Evolutionary conservation across 2,113 vertebrate species (phyloP).

Genomic region (Caranx melampygus): DNA sequence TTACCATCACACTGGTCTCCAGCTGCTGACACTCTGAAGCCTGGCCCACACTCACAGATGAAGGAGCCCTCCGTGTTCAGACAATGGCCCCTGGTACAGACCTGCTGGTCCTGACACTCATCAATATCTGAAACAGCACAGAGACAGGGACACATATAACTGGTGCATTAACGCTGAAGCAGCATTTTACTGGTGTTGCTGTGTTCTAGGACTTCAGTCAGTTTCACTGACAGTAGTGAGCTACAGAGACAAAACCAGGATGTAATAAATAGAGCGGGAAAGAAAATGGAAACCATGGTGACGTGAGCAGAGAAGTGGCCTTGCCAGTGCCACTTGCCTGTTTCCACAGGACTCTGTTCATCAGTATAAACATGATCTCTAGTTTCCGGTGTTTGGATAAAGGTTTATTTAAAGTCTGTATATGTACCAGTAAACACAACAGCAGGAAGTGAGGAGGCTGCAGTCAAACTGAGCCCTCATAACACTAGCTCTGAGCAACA

Average conservation of each 20-base stretch:
- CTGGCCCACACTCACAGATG: slow-evolving; percentile 88
- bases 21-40: slow-evolving; percentile 84
- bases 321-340: slow-evolving; percentile 69
- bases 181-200: no score
- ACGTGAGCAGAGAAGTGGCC: slow-evolving; percentile 61
- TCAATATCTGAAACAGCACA: slow-evolving; percentile 87
- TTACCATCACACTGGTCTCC: slow-evolving; percentile 94
- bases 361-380: neutral
- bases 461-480: neutral
- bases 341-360: slow-evolving; percentile 56
- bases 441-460: neutral
- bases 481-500: neutral
- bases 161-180: no score
- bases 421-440: no score
- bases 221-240: neutral
- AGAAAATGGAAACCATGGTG: slow-evolving; percentile 32
- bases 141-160: neutral
- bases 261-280: neutral
- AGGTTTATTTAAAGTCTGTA: neutral
- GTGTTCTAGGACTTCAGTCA: no score
- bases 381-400: neutral
- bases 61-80: slow-evolving; percentile 94
- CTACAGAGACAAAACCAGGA: neutral
- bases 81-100: slow-evolving; percentile 91
- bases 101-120: slow-evolving; percentile 88